Conservation (phyloP, 2,888 invertebrate species). For the Tachystola acroxantha region DNA sequence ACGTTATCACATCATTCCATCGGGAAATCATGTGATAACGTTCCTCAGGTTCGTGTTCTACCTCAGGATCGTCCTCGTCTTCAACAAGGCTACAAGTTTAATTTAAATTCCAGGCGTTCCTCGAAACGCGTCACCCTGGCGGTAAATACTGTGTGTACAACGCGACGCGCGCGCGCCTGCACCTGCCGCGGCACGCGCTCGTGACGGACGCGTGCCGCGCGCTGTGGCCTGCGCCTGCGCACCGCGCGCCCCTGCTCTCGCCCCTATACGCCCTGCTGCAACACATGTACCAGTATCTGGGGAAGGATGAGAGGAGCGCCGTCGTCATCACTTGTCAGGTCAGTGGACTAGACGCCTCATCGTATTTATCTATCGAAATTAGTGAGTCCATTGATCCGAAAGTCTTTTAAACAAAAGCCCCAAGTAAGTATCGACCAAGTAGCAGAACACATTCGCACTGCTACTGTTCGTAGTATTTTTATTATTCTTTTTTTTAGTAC, state of each 20-base stretch:
- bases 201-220: conserved; percentile 77
- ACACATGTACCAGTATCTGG: conserved; percentile 92
- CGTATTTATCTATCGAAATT: background rate
- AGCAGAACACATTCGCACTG: too few species aligned
- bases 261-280: conserved; percentile 90
- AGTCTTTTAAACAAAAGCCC: too few species aligned
- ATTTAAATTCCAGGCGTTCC: too few species aligned
- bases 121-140: conserved; percentile 87
- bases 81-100: too few species aligned
- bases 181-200: conserved; percentile 76
- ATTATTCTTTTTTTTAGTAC: too few species aligned
- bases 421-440: too few species aligned
- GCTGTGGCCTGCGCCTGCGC: conserved; percentile 81
- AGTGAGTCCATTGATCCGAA: too few species aligned
- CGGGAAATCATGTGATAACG: too few species aligned
- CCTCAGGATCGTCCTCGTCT: too few species aligned
- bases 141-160: conserved; percentile 92
- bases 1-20: too few species aligned
- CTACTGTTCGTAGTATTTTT: too few species aligned
- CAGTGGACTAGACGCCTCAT: conserved; percentile 32
- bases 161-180: conserved; percentile 78
- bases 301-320: conserved; percentile 88
- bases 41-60: too few species aligned
- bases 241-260: conserved; percentile 87
- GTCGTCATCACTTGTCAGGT: conserved; percentile 91